Percentiles rank a stretch among this genome's conserved stretches.
phyloP scores from a whole-genome alignment of 2,113 vertebrate genomes.

The Thamnaconus septentrionalis region DNA sequence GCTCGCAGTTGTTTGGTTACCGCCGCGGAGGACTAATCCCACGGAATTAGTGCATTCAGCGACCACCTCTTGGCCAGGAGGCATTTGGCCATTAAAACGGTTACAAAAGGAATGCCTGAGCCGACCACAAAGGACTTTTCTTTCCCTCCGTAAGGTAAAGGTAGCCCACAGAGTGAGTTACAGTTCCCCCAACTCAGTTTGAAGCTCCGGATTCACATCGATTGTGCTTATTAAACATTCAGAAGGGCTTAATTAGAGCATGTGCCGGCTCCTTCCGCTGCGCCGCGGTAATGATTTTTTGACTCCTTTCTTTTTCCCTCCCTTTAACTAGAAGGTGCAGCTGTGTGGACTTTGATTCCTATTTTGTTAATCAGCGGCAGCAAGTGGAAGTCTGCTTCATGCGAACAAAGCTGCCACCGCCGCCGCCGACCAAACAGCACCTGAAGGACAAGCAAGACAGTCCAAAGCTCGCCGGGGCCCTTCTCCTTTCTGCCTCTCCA shows the following conservation, averaged over 20 bases:
- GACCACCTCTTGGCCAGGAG: conserved; percentile 68
- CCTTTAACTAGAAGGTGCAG: conserved; percentile 8
- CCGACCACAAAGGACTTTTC: conserved; percentile 36
- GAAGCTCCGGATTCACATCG: conserved; percentile 46
- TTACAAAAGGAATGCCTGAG: conserved; percentile 71
- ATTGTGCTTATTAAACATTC: conserved; percentile 67
- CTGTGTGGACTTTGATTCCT: conserved; percentile 29
- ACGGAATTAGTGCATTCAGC: conserved; percentile 62
- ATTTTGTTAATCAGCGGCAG: conserved; percentile 17
- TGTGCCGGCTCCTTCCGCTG: conserved; percentile 36
- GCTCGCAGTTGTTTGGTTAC: conserved; percentile 66
- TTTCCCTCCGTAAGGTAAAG: conserved; percentile 42
- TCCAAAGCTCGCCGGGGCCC: too few species aligned
- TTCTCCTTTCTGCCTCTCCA: conserved; percentile 22
- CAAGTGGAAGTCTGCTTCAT: neutral
- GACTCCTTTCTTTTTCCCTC: neutral
- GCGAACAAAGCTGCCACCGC: neutral
- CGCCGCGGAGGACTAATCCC: conserved; percentile 60
- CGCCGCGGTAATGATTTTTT: conserved; percentile 28
- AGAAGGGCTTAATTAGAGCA: conserved; percentile 55
- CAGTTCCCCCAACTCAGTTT: conserved; percentile 42
- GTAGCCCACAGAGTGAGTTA: conserved; percentile 57
- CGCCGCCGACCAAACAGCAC: neutral
- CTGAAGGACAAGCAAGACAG: too few species aligned
- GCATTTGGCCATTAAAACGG: conserved; percentile 65